Base-by-base conservation (phyloP, 2,888 invertebrate species). In the Clepsis dumicolana region DNA sequence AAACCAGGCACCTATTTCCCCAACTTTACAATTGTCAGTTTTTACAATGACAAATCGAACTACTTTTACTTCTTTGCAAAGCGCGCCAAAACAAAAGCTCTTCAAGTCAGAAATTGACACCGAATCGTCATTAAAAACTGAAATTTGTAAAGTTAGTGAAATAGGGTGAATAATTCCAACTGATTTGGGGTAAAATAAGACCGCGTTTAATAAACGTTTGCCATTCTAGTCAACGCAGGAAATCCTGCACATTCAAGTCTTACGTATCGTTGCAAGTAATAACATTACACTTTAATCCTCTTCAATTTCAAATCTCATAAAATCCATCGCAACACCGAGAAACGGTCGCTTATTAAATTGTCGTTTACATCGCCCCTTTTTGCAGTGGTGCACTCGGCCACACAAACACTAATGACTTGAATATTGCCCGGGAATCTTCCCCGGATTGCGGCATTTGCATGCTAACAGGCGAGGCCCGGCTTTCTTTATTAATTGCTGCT, bases 401-500 rank as follows among this genome's bases (percentile, higher is more conserved):
- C 77, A 79, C 85, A 86, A 88, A 85, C 85, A 84, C 87, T 89
- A 89, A 88, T 86, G 87, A 83, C 85, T 84, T 74, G 85, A 87
- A 85, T 87, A 89, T 87, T 86, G 82, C 80, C 77, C 73, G 67
- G 76, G 79, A 86, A 87, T 87, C 88, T 86, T 83, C 79, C 64
- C 70, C 77, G 84, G 79, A 84, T 83, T 84, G 84, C 78, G 74
- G 80, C 79, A 87, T 88, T 89, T 86, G 86, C 85, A 87, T 87
- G 82, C 84, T 88, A 87, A 86, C 85, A 84, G 84, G 82, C 76
- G 71, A 63, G 71, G 73, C 74, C 72, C 71, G 72, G 78, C 77
- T 80, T 82, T 83, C 83, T 83, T 88, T 86, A 84, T 86, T 86
- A 87, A 87, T 87, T 86, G 83, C 82, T 65, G 52, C 68, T 66